phyloP scores from a whole-genome alignment of 2,113 vertebrate species.

The Cacatua alba region DNA sequence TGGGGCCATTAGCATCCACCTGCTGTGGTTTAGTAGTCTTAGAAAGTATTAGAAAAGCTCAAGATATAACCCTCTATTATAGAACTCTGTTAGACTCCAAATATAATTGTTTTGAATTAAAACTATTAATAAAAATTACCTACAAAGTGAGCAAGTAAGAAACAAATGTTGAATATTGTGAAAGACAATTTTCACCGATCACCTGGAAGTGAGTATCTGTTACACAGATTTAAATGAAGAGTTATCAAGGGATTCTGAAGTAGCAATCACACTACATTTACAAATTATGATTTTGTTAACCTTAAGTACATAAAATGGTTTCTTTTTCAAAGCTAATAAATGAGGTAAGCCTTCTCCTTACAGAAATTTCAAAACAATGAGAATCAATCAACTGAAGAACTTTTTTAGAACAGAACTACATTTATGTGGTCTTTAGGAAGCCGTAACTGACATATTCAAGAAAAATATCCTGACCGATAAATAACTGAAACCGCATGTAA shows the following conservation, averaged over 20 bases:
- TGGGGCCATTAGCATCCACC: not conserved
- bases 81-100: slow-evolving; percentile 19
- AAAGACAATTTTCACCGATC: not conserved
- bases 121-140: not conserved
- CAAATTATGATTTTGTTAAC: not conserved
- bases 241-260: not conserved
- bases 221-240: not conserved
- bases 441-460: not conserved
- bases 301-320: not conserved
- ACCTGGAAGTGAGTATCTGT: not conserved
- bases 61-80: not conserved
- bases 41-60: not conserved
- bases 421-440: not conserved
- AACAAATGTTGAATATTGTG: not conserved
- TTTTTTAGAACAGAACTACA: not conserved
- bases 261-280: not conserved
- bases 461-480: not conserved
- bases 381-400: not conserved
- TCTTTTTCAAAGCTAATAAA: not conserved
- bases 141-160: not conserved
- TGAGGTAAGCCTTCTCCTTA: not conserved
- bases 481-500: not conserved
- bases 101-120: slow-evolving; percentile 6
- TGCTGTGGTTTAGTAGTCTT: not conserved
- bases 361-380: not conserved